Evolutionary conservation across 2,888 invertebrate species (phyloP), one percentile per base, ranked within the genome.

Genomic region (Hyppa rectilinea): DNA sequence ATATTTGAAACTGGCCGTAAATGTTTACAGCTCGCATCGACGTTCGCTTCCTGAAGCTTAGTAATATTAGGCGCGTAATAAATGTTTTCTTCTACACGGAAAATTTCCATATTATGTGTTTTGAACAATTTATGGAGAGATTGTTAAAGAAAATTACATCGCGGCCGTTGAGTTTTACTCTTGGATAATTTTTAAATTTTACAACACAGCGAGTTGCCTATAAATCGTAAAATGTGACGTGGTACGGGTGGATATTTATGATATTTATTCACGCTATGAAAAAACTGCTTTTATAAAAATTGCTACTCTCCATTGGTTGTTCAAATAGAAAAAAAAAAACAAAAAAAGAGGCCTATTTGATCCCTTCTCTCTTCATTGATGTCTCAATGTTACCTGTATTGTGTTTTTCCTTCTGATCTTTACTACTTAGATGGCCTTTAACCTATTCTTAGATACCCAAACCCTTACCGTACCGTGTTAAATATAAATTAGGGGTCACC

Each of bases 41-140:
- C 94, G 94, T 95, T 87, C 86, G 95, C 95, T 96, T 95, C 91
- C 93, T 91, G 93, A 92, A 87, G 95, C 95, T 96, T 95, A 93
- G 95, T 96, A 95, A 91, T 92, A 91, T 91, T 96, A 95, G 96
- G 95, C 96, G 94, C 93, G 95, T 96, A 96, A 96, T 96, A 93
- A 93, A 95, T 96, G 96, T 96, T 93, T 93, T 93, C 92, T 95
- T 95, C 92, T 93, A 87, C 87, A 91, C 87, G 88, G 90, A 91
- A 90, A 88, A 87, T 88, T 91, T 91, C 87, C 85, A 90, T 87
- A 88, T 70, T 85, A 77, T 92, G 87, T 90, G 87, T 89, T 88
- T 89, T 89, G 87, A 85, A 91, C 91, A 92, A 90, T 92, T 88
- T 87, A 88, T 92, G 90, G 88, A 88, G 91, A 88, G 85, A 83